phyloP scores from a whole-genome alignment of 2,888 invertebrate species.

The Masnerella sp. region DNA sequence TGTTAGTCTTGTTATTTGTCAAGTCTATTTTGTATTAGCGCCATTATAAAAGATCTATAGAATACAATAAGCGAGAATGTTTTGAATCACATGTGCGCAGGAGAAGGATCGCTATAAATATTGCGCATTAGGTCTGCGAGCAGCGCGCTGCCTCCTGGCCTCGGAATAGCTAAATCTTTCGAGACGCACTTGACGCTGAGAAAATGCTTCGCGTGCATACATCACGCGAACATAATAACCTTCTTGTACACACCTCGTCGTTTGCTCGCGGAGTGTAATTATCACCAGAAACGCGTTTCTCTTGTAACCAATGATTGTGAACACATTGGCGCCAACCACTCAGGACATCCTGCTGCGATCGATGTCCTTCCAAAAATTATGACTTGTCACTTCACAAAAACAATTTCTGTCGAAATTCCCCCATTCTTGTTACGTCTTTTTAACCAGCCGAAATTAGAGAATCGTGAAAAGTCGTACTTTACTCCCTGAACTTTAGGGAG shows the following conservation, averaged over 20 bases:
- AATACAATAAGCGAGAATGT: too few relatives aligned
- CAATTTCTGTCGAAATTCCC: too few relatives aligned
- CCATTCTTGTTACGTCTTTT: too few relatives aligned
- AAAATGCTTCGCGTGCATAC: constrained; percentile 35
- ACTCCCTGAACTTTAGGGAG: too few relatives aligned
- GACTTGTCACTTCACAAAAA: constrained; percentile 58
- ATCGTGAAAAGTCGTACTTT: too few relatives aligned
- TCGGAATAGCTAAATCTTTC: constrained; percentile 46
- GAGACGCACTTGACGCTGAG: constrained; percentile 39
- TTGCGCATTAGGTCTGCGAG: constrained; percentile 34
- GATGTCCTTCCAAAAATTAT: constrained; percentile 58
- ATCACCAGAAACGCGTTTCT: constrained; percentile 39
- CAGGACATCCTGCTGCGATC: constrained; percentile 32
- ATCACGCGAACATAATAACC: constrained; percentile 29
- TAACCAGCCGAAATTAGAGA: too few relatives aligned
- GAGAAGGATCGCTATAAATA: constrained; percentile 43
- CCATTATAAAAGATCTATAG: too few relatives aligned
- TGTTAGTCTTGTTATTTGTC: too few relatives aligned
- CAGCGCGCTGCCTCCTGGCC: constrained; percentile 34
- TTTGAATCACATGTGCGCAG: too few relatives aligned
- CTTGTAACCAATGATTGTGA: constrained; percentile 39
- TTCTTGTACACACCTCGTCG: constrained; percentile 42
- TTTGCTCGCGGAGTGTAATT: constrained; percentile 34
- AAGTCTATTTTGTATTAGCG: too few relatives aligned
- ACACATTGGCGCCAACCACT: constrained; percentile 33